phyloP scores from a whole-genome alignment of 2,888 invertebrate species.

The Drosophila colorata region DNA sequence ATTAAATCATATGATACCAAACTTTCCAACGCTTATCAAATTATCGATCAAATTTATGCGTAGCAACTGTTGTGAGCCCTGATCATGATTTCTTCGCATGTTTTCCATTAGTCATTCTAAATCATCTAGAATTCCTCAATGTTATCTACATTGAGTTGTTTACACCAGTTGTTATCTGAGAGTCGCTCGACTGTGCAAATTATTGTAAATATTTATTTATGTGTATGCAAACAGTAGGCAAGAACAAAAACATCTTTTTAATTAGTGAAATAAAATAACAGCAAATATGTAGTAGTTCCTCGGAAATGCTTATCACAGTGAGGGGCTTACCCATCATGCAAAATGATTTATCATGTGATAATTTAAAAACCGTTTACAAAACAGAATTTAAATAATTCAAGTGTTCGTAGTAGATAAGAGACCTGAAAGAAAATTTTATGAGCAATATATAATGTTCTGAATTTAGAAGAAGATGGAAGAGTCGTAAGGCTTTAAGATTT shows the following conservation, averaged over 20 bases:
- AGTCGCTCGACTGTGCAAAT: conserved; percentile 28
- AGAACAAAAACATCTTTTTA: conserved; percentile 27
- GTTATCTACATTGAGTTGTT: conserved; percentile 38
- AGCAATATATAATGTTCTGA: background rate
- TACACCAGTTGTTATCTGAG: conserved; percentile 30
- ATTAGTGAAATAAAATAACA: conserved; percentile 19
- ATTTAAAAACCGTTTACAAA: conserved; percentile 14
- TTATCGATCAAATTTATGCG: background rate
- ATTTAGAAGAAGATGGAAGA: background rate
- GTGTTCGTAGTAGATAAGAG: background rate
- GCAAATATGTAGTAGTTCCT: conserved; percentile 3
- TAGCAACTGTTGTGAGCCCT: background rate
- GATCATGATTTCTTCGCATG: conserved; percentile 11
- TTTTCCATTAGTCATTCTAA: conserved; percentile 35
- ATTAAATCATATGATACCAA: background rate
- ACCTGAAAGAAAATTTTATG: no score
- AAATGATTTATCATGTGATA: conserved; percentile 22
- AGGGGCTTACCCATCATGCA: background rate
- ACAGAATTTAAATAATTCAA: conserved; percentile 6
- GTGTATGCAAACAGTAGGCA: conserved; percentile 24
- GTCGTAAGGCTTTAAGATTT: no score
- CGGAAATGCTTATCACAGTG: conserved; percentile 22
- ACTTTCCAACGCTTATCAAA: background rate
- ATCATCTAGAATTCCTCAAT: conserved; percentile 13
- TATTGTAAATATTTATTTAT: conserved; percentile 50